Evolutionary conservation across 2,888 invertebrate genomes (phyloP).

Genomic region (Buathra laborator): DNA sequence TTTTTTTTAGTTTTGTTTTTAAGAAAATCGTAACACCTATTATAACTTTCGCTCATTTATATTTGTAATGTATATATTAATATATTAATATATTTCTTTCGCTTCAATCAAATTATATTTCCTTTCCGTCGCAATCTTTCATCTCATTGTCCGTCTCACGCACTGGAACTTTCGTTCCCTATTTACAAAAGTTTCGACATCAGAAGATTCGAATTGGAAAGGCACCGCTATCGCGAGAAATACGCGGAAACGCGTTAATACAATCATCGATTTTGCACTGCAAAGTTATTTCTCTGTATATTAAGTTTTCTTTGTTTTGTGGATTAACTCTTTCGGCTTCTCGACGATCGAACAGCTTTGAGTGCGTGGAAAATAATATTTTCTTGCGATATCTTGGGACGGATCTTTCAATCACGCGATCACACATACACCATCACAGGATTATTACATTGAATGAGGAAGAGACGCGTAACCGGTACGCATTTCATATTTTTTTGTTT

Average conservation of each 20-base stretch:
- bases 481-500: constrained; percentile 7
- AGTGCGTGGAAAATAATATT: background rate
- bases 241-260: background rate
- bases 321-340: constrained; percentile 10
- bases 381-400: constrained; percentile 19
- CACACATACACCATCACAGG: constrained; percentile 2
- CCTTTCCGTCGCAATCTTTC: background rate
- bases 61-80: background rate
- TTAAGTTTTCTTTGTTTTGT: constrained; percentile 24
- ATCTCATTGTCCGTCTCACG: background rate
- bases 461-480: background rate
- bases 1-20: too few relatives aligned
- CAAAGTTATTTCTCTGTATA: background rate
- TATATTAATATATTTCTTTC: constrained; percentile 22
- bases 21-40: too few relatives aligned
- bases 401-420: constrained; percentile 38
- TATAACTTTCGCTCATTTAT: too few relatives aligned
- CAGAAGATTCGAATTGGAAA: background rate
- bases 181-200: constrained; percentile 49
- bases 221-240: constrained; percentile 12
- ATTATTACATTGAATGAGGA: constrained; percentile 9
- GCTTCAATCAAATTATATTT: constrained; percentile 34
- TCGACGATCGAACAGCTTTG: background rate
- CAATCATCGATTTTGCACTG: background rate
- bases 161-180: constrained; percentile 46